Evolutionary conservation across 2,797 vertebrate species (phyloP), one percentile per base, ranked within the genome.

Genomic region (Anolis apletophallus): DNA sequence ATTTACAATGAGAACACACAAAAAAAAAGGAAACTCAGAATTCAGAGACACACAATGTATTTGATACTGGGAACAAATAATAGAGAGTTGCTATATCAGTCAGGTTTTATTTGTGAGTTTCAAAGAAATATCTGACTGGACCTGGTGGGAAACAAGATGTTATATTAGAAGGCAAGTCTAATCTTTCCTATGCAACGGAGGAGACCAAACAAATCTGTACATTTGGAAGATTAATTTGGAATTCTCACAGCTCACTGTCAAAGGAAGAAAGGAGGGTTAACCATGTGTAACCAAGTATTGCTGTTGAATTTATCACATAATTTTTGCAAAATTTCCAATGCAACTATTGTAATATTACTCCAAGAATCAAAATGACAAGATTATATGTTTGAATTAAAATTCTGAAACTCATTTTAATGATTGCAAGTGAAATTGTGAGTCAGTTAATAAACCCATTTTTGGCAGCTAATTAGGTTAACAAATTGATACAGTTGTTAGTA

Each of bases 381-480:
- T 75, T 89, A 87, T 55, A 17, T 64, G 6, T n/a, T 69, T 84
- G 84, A 85, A 72, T 80, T 16, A 4, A 93, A 91, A 7, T 86
- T 87, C 61, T 88, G 88, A 91, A 90, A 88, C 9, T 75, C 71
- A 89, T 82, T 92, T 89, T 81, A 92, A 91, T 92, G 89, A 81
- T 55, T 88, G 32, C 61, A 81, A 78, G 75, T 34, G 86, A 88
- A 87, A 86, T 73, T 54, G 40, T 85, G 23, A 84, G 54, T 84
- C 85, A 94, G 52, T 16, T 90, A 94, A 85, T 87, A 87, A 87
- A 59, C 40, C 92, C 29, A 78, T 91, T 88, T 87, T 85, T 80
- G 87, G 2, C 50, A 87, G 86, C 88, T 92, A 88, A 90, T 74
- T 85, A 72, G 88, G 84, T 89, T 83, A 89, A 93, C 93, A 94